Conservation (phyloP, 2,888 invertebrate species). For the Bimastos eiseni region DNA sequence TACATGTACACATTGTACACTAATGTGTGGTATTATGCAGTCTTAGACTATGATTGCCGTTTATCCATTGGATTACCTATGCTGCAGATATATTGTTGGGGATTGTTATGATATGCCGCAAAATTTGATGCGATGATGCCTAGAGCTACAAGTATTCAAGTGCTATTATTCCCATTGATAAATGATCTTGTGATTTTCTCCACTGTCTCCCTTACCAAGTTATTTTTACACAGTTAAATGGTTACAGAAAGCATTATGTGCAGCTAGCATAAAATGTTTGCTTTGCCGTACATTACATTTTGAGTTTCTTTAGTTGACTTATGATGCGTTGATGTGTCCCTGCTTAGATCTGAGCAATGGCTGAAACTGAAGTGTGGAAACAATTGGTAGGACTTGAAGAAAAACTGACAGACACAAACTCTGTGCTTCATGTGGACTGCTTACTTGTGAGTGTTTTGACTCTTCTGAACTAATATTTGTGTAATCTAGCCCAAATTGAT, state of each 20-base stretch:
- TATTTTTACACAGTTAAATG: not conserved
- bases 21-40: too few relatives aligned
- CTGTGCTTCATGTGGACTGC: not conserved
- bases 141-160: too few relatives aligned
- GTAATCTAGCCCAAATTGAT: not conserved
- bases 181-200: too few relatives aligned
- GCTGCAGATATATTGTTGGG: too few relatives aligned
- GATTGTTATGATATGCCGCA: too few relatives aligned
- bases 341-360: not conserved
- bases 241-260: not conserved
- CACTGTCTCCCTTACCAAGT: too few relatives aligned
- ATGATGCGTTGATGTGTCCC: not conserved
- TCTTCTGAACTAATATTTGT: not conserved
- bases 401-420: not conserved
- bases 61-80: too few relatives aligned
- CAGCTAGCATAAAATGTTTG: not conserved
- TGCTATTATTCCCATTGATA: too few relatives aligned
- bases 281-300: not conserved
- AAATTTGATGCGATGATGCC: too few relatives aligned
- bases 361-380: not conserved
- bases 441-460: constrained; percentile 3
- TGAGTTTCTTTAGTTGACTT: not conserved
- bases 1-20: too few relatives aligned
- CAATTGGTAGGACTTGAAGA: constrained; percentile 10
- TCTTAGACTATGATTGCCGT: too few relatives aligned